phyloP scores from a whole-genome alignment of 2,797 vertebrate genomes.

The Protosalanx chinensis region DNA sequence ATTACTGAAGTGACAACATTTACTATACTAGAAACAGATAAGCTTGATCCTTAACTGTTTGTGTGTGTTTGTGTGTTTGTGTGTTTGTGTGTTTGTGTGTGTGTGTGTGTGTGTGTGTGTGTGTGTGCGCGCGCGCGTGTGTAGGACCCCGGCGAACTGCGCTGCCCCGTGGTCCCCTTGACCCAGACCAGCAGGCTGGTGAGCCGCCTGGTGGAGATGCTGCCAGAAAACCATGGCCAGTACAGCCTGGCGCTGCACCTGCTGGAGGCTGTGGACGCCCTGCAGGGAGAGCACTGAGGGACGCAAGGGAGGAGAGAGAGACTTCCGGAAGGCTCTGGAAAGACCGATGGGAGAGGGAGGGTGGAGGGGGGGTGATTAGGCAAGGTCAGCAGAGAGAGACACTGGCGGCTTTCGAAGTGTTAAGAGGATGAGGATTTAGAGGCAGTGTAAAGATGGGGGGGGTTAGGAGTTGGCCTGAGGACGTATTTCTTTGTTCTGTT shows the following conservation, averaged over 20 bases:
- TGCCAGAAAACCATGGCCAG: slow-evolving; percentile 93
- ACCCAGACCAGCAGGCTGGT: slow-evolving; percentile 81
- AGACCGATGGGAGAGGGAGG: neutral
- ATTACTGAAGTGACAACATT: neutral
- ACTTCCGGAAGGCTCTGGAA: neutral
- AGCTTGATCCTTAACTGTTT: neutral
- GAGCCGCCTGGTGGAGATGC: slow-evolving; percentile 84
- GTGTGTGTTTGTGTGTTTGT: no score
- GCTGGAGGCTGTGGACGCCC: slow-evolving; percentile 84
- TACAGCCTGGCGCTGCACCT: slow-evolving; percentile 91
- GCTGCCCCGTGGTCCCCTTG: slow-evolving; percentile 82
- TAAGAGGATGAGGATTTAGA: neutral
- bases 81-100: no score
- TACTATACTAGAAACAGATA: neutral
- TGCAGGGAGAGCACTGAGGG: slow-evolving; percentile 58
- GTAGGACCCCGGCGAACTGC: slow-evolving; percentile 89
- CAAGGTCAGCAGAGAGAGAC: neutral
- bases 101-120: no score
- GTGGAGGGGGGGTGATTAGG: neutral
- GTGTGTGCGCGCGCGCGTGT: neutral
- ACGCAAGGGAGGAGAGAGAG: neutral
- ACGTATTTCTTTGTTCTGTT: neutral
- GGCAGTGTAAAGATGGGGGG: neutral
- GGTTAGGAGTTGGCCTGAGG: neutral
- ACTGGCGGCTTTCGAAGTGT: neutral